Base-by-base conservation (phyloP, 2,888 invertebrate genomes). In the Chymomyza caudatula region DNA sequence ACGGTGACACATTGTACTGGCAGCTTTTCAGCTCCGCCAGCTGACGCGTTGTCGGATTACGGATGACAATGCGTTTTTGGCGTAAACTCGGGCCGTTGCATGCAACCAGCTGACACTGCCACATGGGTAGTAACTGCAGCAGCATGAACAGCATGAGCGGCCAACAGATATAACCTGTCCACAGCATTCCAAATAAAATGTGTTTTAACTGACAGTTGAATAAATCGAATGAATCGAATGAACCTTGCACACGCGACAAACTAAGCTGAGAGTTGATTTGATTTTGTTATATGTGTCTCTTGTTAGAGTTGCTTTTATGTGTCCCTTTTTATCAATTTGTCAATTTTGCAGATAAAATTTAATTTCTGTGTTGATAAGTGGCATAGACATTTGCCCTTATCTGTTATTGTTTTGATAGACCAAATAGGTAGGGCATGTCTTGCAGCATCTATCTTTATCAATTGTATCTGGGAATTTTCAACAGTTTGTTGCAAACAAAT, bases 31-130 rank as follows among this genome's bases (percentile, higher is more conserved):
- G 61, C 47, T 68, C 52, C 66, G 59, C 60, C 61, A 80, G 61
- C 52, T 69, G 60, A 13, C 60, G 19, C 4, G 60, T 60, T 0
- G 69, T 56, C 44, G 90, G 89, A 63, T 76, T 90, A 60, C 78
- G 82, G 37, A 90, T 81, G 44, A 88, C 85, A 20, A 85, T 86
- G 58, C 87, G 85, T 65, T 90, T 90, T 42, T 88, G 72, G 15
- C 74, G 78, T 37, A 37, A 11, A 2, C 77, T 81, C 1, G 74
- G 71, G 0, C 74, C 73, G 58, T 87, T 88, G 52, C 90, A 90
- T 0, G 29, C 11, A 55, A 78, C 79, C 52, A 89, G 61, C 54
- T 83, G 82, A 58, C 75, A 63, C 29, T 51, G 61, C 61, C 60
- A 11, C 43, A 66, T 37, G 54, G 62, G 42, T 11, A 63, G 15